Percentiles rank a stretch among this genome's conserved stretches.
Evolutionary conservation across 2,888 invertebrate genomes (phyloP).

Genomic region (Phalera bucephala): DNA sequence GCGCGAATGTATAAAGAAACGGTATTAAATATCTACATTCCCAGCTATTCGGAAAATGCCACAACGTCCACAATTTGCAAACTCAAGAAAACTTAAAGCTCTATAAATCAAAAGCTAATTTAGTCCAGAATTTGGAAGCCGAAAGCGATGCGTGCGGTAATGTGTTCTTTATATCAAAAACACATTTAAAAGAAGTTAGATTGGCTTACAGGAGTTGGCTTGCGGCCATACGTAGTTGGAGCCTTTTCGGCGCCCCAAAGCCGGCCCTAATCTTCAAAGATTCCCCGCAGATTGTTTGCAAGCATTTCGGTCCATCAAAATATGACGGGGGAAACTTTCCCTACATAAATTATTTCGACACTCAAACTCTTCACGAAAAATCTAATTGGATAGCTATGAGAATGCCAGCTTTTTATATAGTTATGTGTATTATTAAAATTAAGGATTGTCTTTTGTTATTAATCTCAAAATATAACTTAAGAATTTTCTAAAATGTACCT

Average conservation of each 20-base stretch:
- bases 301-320: slow-evolving; percentile 73
- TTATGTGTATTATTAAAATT: slow-evolving; percentile 4
- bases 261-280: slow-evolving; percentile 74
- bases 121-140: slow-evolving; percentile 65
- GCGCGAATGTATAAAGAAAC: no score
- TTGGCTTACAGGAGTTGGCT: slow-evolving; percentile 81
- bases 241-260: slow-evolving; percentile 71
- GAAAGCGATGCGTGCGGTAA: slow-evolving; percentile 70
- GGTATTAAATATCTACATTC: no score
- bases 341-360: slow-evolving; percentile 63
- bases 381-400: slow-evolving; percentile 14
- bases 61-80: slow-evolving; percentile 26
- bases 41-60: slow-evolving; percentile 13
- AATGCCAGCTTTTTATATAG: slow-evolving; percentile 6
- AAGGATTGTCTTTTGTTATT: neutral
- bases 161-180: slow-evolving; percentile 82
- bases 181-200: slow-evolving; percentile 83
- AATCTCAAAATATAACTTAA: no score
- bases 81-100: slow-evolving; percentile 52
- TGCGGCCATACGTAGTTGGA: slow-evolving; percentile 72
- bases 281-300: slow-evolving; percentile 77
- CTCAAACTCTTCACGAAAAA: slow-evolving; percentile 28
- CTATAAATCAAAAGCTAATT: slow-evolving; percentile 78
- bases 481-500: no score
- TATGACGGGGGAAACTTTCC: slow-evolving; percentile 65